Percentiles rank a stretch among this genome's conserved stretches.
Conservation (phyloP, 2,113 vertebrate genomes). For the Cyphomyrus discorhynchus region DNA sequence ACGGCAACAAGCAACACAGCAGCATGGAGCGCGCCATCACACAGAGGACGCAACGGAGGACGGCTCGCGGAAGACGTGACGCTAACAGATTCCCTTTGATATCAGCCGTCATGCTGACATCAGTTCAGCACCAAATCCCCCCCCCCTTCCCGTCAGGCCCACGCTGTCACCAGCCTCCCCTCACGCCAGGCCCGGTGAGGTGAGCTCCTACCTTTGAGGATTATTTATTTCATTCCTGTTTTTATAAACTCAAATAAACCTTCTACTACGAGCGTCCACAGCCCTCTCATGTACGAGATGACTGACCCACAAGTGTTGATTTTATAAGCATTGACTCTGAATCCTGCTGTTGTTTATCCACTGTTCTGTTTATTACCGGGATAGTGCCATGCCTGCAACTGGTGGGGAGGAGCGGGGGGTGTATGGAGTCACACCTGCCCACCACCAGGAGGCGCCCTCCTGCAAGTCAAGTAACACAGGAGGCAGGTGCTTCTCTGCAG, state of each 20-base stretch:
- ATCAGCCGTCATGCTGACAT: constrained; percentile 17
- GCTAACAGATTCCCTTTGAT: background rate
- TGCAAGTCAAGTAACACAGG: background rate
- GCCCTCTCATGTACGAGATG: constrained; percentile 19
- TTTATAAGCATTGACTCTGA: background rate
- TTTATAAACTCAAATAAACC: constrained; percentile 44
- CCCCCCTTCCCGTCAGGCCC: constrained; percentile 35
- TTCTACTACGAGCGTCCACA: constrained; percentile 11
- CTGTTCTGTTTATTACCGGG: background rate
- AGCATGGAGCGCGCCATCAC: background rate
- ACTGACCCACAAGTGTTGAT: background rate
- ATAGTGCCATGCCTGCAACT: background rate
- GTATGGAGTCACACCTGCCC: background rate
- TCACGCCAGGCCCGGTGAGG: background rate
- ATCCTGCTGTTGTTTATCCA: constrained; percentile 2
- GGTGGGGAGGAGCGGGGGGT: background rate
- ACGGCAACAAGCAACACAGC: constrained; percentile 27
- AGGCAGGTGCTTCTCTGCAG: constrained; percentile 32
- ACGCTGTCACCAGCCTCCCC: constrained; percentile 35
- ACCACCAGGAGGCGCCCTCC: background rate
- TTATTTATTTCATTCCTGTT: constrained; percentile 49
- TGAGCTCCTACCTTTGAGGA: constrained; percentile 43
- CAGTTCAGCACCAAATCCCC: constrained; percentile 13
- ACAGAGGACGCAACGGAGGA: background rate
- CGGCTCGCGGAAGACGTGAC: background rate